A percentile compares a stretch with the other conserved stretches of the same genome.
Conservation (phyloP, 2,113 vertebrate species). For the Bos javanicus region DNA sequence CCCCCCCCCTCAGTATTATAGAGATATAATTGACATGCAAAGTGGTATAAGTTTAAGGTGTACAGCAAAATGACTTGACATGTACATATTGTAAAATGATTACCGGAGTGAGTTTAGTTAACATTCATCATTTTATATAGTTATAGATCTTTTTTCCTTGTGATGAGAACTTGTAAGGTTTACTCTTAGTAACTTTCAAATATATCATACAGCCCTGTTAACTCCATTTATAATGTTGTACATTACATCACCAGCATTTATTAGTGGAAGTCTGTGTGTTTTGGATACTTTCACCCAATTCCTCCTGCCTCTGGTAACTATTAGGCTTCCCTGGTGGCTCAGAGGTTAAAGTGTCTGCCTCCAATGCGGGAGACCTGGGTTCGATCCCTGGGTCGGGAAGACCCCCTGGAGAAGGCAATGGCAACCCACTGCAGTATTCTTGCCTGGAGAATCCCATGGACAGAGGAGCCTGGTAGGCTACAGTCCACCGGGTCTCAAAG, state of each 20-base stretch:
- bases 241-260: background rate
- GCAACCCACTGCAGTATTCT: too few species aligned
- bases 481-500: too few species aligned
- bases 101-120: background rate
- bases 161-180: background rate
- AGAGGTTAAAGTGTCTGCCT: too few species aligned
- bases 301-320: background rate
- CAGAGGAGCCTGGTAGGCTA: too few species aligned
- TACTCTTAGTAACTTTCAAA: background rate
- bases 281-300: background rate
- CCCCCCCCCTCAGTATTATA: background rate
- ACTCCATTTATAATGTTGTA: background rate
- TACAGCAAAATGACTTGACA: background rate
- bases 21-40: background rate
- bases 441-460: too few species aligned
- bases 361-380: too few species aligned
- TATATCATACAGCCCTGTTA: background rate
- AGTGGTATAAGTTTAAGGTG: background rate
- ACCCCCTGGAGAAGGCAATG: too few species aligned
- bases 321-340: too few species aligned
- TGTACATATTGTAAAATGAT: background rate
- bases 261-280: background rate
- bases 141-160: background rate
- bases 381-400: too few species aligned
- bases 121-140: background rate